A percentile compares a stretch with the other conserved stretches of the same genome.
These are phyloP conservation scores for Yponomeuta cagnagella DNA, from an alignment of 2,888 invertebrate genomes.

Conservation along the genomic window DNA sequence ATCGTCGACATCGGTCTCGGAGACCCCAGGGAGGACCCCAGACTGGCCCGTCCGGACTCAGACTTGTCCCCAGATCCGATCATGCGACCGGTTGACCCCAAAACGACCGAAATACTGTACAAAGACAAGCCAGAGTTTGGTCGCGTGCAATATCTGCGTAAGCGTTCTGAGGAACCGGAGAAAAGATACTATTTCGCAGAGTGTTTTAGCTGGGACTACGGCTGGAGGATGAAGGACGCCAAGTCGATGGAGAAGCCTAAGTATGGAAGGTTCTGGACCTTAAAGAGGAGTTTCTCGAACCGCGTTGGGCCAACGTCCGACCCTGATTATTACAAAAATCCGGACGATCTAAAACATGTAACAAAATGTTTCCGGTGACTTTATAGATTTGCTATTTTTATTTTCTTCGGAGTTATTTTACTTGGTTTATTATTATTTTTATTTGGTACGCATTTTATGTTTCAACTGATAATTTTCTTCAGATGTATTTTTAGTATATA, in stretches of 20 bases:
- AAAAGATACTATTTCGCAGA: slow-evolving; percentile 41
- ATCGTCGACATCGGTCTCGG: slow-evolving; percentile 39
- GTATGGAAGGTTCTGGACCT: slow-evolving; percentile 33
- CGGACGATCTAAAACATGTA: not conserved
- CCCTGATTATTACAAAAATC: slow-evolving; percentile 21
- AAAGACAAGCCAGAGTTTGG: slow-evolving; percentile 38
- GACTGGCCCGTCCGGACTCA: slow-evolving; percentile 33
- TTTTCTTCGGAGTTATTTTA: too few relatives aligned
- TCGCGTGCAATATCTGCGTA: slow-evolving; percentile 35
- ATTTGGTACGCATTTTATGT: too few relatives aligned
- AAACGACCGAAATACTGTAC: slow-evolving; percentile 33
- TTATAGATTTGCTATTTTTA: too few relatives aligned
- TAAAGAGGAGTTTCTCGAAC: slow-evolving; percentile 21
- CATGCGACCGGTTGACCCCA: slow-evolving; percentile 38
- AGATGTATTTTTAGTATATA: too few relatives aligned
- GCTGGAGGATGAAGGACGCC: slow-evolving; percentile 33
- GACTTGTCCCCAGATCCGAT: slow-evolving; percentile 34
- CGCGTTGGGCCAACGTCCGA: slow-evolving; percentile 42
- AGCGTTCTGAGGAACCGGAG: slow-evolving; percentile 30
- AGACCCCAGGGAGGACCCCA: slow-evolving; percentile 36
- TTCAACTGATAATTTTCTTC: too few relatives aligned
- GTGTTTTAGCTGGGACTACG: slow-evolving; percentile 33
- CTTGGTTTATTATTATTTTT: too few relatives aligned
- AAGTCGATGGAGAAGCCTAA: slow-evolving; percentile 34
- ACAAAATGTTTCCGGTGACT: too few relatives aligned